Evolutionary conservation across 2,797 vertebrate genomes (phyloP).

Genomic region (Garrulus glandarius): DNA sequence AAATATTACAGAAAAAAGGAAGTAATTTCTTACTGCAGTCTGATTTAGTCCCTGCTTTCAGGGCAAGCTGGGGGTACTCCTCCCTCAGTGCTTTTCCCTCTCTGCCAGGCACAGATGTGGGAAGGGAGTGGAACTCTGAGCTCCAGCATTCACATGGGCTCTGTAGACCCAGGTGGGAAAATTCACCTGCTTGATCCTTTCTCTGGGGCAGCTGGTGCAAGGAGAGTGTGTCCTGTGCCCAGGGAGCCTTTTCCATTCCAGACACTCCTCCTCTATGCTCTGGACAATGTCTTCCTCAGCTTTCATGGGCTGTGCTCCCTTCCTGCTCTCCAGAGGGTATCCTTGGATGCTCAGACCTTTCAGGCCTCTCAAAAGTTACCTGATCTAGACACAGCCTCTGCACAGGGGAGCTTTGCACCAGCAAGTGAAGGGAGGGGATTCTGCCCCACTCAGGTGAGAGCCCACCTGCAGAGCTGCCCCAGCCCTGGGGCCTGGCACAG

Average conservation of each 20-base stretch:
- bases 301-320: neutral
- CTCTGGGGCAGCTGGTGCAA: neutral
- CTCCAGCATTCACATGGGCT: neutral
- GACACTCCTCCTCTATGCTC: neutral
- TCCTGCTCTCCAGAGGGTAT: neutral
- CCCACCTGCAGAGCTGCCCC: neutral
- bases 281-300: neutral
- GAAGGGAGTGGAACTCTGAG: neutral
- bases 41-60: neutral
- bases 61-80: neutral
- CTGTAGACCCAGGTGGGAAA: neutral
- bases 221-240: neutral
- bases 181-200: neutral
- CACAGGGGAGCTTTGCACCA: neutral
- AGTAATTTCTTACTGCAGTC: neutral
- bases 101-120: neutral
- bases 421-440: neutral
- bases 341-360: neutral
- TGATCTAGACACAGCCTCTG: neutral
- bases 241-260: neutral
- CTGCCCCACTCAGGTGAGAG: neutral
- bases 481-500: neutral
- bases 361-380: neutral
- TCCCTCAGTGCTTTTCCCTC: neutral
- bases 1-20: neutral